Percentiles rank a stretch among this genome's conserved stretches.
These are phyloP conservation scores for Ormia ochracea DNA, from an alignment of 2,888 invertebrate species.

Conservation along the genomic window DNA sequence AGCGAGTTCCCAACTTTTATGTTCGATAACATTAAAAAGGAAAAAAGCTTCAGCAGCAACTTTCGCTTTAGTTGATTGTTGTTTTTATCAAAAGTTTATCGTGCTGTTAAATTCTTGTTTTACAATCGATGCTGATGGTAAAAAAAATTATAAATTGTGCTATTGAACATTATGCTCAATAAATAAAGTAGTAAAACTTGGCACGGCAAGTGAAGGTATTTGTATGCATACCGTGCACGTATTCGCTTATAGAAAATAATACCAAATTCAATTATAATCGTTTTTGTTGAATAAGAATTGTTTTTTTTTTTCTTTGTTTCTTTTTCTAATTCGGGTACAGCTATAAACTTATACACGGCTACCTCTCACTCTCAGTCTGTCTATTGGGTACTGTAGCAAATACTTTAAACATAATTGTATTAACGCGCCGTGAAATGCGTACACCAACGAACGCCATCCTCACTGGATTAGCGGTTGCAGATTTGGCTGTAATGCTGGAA, in stretches of 20 bases:
- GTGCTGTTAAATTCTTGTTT: too few relatives aligned
- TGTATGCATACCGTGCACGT: background rate
- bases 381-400: constrained; percentile 93
- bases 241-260: background rate
- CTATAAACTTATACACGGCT: constrained; percentile 88
- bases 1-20: too few relatives aligned
- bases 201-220: background rate
- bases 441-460: constrained; percentile 94
- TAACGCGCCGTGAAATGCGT: constrained; percentile 92
- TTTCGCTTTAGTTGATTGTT: too few relatives aligned
- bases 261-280: background rate
- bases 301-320: background rate
- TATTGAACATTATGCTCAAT: background rate
- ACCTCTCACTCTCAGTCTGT: constrained; percentile 90
- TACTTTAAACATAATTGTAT: constrained; percentile 91
- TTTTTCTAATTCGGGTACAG: constrained; percentile 71
- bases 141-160: background rate
- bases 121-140: background rate
- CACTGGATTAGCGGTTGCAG: constrained; percentile 92
- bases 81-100: too few relatives aligned
- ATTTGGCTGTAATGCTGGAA: constrained; percentile 93
- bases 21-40: too few relatives aligned
- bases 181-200: background rate
- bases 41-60: too few relatives aligned
- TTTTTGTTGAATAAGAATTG: background rate